phyloP scores from a whole-genome alignment of 92 coral and sea anemone genomes.

The Phymanthus crucifer region DNA sequence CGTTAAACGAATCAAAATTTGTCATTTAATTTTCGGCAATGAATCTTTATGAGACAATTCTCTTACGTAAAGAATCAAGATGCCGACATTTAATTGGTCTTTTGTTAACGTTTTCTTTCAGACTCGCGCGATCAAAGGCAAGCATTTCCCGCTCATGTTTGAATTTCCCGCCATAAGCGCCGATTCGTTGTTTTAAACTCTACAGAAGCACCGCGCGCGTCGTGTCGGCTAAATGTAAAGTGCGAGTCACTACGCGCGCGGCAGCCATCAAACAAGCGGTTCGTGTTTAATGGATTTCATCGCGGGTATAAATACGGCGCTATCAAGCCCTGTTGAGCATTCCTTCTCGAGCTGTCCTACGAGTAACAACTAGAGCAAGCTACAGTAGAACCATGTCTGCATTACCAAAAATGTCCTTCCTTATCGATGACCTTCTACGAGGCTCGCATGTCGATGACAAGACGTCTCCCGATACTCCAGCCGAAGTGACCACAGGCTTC shows the following conservation, averaged over 20 bases:
- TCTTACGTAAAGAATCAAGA: not conserved
- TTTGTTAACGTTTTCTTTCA: not conserved
- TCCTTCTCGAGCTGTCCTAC: not conserved
- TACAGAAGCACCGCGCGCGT: not conserved
- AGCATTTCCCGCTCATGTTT: constrained; percentile 26
- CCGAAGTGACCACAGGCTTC: constrained; percentile 10
- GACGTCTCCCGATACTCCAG: constrained; percentile 18
- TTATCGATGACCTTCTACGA: constrained; percentile 26
- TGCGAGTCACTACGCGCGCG: not conserved
- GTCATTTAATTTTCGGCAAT: too few species aligned
- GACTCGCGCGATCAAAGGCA: not conserved
- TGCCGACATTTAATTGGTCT: not conserved
- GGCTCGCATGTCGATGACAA: constrained; percentile 15
- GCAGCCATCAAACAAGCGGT: not conserved
- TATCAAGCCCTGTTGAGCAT: not conserved
- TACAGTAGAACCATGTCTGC: not conserved
- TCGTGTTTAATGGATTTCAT: not conserved
- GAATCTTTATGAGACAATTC: too few species aligned
- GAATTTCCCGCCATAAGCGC: constrained; percentile 15
- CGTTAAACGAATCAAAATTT: too few species aligned
- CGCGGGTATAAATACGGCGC: not conserved
- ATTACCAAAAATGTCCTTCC: constrained; percentile 2
- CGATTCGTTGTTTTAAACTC: not conserved
- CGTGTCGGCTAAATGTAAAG: not conserved
- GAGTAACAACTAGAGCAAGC: not conserved